Evolutionary conservation across 2,888 invertebrate species (phyloP).

Genomic region (Pantelozetes paolii): DNA sequence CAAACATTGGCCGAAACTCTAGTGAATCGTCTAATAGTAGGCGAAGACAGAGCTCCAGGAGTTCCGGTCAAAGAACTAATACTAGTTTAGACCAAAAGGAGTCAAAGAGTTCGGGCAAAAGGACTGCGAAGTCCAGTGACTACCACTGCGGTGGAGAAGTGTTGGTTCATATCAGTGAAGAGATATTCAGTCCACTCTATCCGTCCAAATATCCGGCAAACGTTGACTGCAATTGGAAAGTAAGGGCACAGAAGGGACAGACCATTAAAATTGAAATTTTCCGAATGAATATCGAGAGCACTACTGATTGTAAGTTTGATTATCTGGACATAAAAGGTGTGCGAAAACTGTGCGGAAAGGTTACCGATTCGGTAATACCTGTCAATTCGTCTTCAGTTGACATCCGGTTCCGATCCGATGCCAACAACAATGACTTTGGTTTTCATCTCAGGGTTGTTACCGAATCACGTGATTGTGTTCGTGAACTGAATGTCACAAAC

Average conservation of each 20-base stretch:
- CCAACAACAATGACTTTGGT: slow-evolving; percentile 46
- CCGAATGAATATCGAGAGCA: slow-evolving; percentile 38
- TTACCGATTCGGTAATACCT: slow-evolving; percentile 43
- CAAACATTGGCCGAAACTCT: not conserved
- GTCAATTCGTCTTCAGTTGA: slow-evolving; percentile 45
- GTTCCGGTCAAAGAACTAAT: not conserved
- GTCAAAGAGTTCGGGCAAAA: not conserved
- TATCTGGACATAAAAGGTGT: slow-evolving; percentile 42
- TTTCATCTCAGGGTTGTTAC: slow-evolving; percentile 43
- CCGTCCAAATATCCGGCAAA: slow-evolving; percentile 42
- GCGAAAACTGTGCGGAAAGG: slow-evolving; percentile 44
- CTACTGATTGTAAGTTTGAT: slow-evolving; percentile 39
- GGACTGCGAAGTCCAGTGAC: not conserved
- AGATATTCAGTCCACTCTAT: slow-evolving; percentile 32
- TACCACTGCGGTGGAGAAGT: slow-evolving; percentile 22
- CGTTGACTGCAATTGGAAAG: slow-evolving; percentile 40
- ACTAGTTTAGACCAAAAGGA: not conserved
- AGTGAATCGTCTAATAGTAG: not conserved
- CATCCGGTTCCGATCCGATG: slow-evolving; percentile 47
- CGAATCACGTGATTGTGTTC: slow-evolving; percentile 35
- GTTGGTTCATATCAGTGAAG: slow-evolving; percentile 12
- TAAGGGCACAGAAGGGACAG: slow-evolving; percentile 33
- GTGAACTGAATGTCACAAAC: slow-evolving; percentile 22
- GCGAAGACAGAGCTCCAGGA: not conserved
- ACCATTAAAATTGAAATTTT: slow-evolving; percentile 35